These are phyloP conservation scores for Nannoperca australis DNA, from an alignment of 2,797 vertebrate species.

Conservation along the genomic window DNA sequence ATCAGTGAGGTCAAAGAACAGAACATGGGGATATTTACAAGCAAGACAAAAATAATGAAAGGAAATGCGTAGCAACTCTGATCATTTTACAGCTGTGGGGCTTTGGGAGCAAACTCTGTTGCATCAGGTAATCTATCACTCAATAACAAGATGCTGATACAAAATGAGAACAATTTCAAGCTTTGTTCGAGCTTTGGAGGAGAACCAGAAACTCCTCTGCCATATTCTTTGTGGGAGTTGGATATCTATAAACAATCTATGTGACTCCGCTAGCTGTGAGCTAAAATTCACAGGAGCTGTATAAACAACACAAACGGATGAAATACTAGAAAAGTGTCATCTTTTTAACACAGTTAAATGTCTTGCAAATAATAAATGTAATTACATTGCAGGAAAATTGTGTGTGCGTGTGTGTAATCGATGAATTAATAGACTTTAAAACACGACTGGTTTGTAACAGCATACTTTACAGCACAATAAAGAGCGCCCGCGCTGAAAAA, in stretches of 20 bases:
- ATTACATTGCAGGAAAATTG: background rate
- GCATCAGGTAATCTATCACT: background rate
- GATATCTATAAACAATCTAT: background rate
- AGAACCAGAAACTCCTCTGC: background rate
- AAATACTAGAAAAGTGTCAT: background rate
- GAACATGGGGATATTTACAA: background rate
- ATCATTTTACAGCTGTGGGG: background rate
- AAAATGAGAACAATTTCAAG: background rate
- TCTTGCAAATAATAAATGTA: background rate
- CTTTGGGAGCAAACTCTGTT: background rate
- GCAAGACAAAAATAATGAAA: conserved; percentile 1
- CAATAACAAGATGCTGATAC: background rate
- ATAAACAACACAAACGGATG: background rate
- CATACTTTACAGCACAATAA: conserved; percentile 20
- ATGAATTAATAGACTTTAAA: background rate
- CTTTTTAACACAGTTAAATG: background rate
- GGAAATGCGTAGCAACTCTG: background rate
- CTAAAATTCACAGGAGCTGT: background rate
- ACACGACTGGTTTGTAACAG: conserved; percentile 50
- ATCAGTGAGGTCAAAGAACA: conserved; percentile 30
- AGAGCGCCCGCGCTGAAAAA: background rate
- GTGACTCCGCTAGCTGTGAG: background rate
- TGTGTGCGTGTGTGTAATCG: background rate
- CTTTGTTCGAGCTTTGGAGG: background rate
- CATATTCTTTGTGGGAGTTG: background rate